These are phyloP conservation scores for Callyntrura guangdongensis DNA, from an alignment of 2,888 invertebrate genomes.

Conservation along the genomic window DNA sequence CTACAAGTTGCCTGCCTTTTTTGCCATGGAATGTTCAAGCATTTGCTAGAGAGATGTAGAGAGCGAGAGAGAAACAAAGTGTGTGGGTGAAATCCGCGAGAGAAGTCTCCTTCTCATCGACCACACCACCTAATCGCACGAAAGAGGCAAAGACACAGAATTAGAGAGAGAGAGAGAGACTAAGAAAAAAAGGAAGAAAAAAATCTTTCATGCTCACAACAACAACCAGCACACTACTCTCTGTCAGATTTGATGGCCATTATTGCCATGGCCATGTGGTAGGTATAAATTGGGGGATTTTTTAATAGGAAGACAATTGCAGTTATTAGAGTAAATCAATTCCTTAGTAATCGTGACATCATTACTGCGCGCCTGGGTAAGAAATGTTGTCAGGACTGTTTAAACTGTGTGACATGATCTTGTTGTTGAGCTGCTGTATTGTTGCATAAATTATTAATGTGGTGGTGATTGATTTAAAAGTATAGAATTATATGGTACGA, in stretches of 20 bases:
- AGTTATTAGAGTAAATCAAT: too few relatives aligned
- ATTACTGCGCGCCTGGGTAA: too few relatives aligned
- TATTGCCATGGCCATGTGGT: too few relatives aligned
- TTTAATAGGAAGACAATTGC: too few relatives aligned
- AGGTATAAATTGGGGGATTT: neutral
- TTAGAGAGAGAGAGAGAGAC: slow-evolving; percentile 27
- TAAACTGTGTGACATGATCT: too few relatives aligned
- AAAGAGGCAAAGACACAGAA: neutral
- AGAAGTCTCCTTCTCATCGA: neutral
- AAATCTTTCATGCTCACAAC: neutral
- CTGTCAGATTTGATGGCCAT: too few relatives aligned
- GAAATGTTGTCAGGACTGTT: too few relatives aligned
- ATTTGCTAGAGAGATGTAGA: slow-evolving; percentile 50
- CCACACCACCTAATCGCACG: slow-evolving; percentile 11
- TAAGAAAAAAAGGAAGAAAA: neutral
- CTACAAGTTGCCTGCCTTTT: neutral
- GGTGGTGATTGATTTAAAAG: too few relatives aligned
- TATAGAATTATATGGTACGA: too few relatives aligned
- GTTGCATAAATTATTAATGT: too few relatives aligned
- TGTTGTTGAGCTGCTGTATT: too few relatives aligned
- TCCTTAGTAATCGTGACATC: neutral
- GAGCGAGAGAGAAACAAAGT: slow-evolving; percentile 23
- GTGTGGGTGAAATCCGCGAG: slow-evolving; percentile 71
- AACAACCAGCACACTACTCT: neutral
- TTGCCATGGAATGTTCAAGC: neutral